Percentiles rank a stretch among this genome's conserved stretches.
Conservation (phyloP, 2,888 invertebrate species). For the Drosophila rubida region DNA sequence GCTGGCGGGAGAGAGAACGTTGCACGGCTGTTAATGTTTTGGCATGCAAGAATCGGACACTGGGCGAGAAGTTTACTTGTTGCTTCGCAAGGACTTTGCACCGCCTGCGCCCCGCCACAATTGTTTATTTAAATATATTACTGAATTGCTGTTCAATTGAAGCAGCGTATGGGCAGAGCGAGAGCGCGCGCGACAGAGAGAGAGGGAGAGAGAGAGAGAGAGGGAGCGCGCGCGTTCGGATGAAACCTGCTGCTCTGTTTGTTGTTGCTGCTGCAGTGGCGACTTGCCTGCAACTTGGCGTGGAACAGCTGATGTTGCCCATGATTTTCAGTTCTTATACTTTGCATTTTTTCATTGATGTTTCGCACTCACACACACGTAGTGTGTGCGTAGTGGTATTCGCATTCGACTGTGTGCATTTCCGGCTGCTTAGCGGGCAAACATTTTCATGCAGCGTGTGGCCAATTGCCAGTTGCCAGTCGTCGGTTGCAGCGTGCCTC, state of each 20-base stretch:
- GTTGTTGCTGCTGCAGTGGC: conserved; percentile 7
- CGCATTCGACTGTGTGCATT: conserved; percentile 36
- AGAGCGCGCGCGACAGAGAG: background rate
- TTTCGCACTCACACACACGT: background rate
- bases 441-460: conserved; percentile 16
- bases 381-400: background rate
- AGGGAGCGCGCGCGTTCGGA: conserved; percentile 5
- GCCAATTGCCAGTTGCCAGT: conserved; percentile 8
- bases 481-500: conserved; percentile 44
- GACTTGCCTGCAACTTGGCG: conserved; percentile 15
- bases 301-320: conserved; percentile 51
- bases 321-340: conserved; percentile 30
- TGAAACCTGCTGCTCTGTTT: conserved; percentile 27
- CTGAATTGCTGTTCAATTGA: background rate
- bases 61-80: conserved; percentile 6
- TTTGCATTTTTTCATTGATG: background rate
- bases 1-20: conserved; percentile 6
- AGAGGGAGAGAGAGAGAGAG: background rate
- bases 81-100: conserved; percentile 1
- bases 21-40: conserved; percentile 22
- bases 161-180: background rate
- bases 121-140: background rate
- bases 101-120: too few species aligned
- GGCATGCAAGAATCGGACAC: background rate
- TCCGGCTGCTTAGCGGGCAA: conserved; percentile 43